Evolutionary conservation across 2,888 invertebrate species (phyloP), one percentile per base, ranked within the genome.

Genomic region (Cosmorhoe ocellata): DNA sequence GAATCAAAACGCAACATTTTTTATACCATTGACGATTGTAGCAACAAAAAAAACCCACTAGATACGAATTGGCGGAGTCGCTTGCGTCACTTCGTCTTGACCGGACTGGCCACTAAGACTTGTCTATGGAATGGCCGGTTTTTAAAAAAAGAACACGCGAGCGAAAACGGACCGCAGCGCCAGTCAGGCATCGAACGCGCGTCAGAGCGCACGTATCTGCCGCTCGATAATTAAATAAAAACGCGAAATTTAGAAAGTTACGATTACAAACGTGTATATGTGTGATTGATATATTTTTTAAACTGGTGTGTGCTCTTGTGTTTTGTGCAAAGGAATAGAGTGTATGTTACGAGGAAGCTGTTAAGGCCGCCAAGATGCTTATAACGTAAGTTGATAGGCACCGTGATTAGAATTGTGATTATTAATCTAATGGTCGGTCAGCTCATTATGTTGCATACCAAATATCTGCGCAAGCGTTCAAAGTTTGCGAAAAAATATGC

Each of bases 21-120:
- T 48, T 42, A 31, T 36, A 48, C 42, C 33, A 24, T 10, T 66
- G 69, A 63, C 61, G 66, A 70, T 70, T 76, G 81, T 64, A 69
- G 74, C 79, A 77, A 80, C 66, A n/a, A 69, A 77, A 80, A 82
- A 75, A 81, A 82, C 67, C 65, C 70, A 66, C 67, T 22, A 45
- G 34, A 37, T 50, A 63, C 46, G 59, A 61, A 72, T 83, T 88
- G 87, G 81, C 81, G 79, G 87, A 89, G 87, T 76, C 40, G 66
- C 84, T 88, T 88, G 86, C 88, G 86, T 87, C 88, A 89, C 57
- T 67, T 62, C 58, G 64, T 75, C 77, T 79, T 74, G 73, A 75
- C 75, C 71, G 76, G 65, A 78, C 79, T 75, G 79, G 74, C 76
- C 70, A 66, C 66, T 64, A 67, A 67, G 62, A 59, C 56, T 38